Evolutionary conservation across 2,113 vertebrate genomes (phyloP).

Genomic region (Lamprotornis superbus): DNA sequence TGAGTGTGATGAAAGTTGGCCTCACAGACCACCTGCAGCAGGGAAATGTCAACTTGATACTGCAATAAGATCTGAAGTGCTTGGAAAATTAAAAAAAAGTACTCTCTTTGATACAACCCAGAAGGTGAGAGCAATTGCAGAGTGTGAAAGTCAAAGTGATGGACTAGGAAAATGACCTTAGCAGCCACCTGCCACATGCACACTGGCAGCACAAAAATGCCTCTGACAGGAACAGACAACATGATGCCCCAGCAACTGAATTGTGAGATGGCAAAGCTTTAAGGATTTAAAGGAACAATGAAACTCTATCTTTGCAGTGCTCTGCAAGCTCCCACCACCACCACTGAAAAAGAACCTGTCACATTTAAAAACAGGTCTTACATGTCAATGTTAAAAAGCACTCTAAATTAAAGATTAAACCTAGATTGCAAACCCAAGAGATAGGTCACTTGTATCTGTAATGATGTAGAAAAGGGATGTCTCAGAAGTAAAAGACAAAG

Average conservation of each 20-base stretch:
- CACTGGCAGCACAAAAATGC: background rate
- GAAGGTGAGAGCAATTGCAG: background rate
- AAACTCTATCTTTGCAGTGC: background rate
- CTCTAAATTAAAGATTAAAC: slow-evolving; percentile 5
- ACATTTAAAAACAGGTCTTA: background rate
- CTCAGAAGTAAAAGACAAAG: background rate
- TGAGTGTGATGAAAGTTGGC: background rate
- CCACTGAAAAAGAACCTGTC: background rate
- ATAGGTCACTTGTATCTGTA: background rate
- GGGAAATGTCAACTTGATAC: background rate
- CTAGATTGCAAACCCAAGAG: background rate
- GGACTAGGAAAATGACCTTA: background rate
- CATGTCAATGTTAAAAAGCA: background rate
- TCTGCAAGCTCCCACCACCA: background rate
- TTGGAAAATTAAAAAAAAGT: background rate
- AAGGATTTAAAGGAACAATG: background rate
- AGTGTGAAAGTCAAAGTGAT: slow-evolving; percentile 20
- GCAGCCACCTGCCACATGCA: background rate
- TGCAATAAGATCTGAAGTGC: background rate
- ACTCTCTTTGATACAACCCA: background rate
- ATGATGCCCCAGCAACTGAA: background rate
- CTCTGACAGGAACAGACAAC: slow-evolving; percentile 6
- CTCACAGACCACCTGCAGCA: background rate
- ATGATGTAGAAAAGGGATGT: background rate
- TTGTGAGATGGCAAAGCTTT: background rate